Evolutionary conservation across 1,140 invertebrate species (phyloP), one percentile per base, ranked within the genome.

Genomic region (Arion vulgaris): DNA sequence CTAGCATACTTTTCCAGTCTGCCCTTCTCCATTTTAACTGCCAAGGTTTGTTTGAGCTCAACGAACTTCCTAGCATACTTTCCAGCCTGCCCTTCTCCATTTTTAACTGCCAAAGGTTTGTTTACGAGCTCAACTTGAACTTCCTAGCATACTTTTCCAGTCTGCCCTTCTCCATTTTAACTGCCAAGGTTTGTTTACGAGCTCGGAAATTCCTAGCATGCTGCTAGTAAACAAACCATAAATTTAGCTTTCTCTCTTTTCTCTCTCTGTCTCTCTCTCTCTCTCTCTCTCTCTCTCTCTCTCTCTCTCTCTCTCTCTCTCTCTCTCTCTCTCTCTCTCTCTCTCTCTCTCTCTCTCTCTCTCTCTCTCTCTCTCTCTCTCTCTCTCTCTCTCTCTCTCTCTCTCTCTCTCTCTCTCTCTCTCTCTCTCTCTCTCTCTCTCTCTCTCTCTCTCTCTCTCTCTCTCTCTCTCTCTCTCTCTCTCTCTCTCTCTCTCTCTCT

Each of bases 221-320:
- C n/a, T n/a, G n/a, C n/a, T n/a, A n/a, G n/a, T n/a, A n/a, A n/a
- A 49, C 45, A 11, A 19, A 49, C 45, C 26, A 11, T 36, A 69
- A 11, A 69, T 69, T 13, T 69, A 69, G 9, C 66, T 69, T n/a
- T 69, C 66, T 28, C 34, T 36, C 34, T 36, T 69, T 26, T 69
- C 66, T 69, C 66, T 69, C 66, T 69, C 66, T 69, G 9, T 69
- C 11, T 69, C 66, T 69, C 66, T 69, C 66, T 69, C 66, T 69
- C 66, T 69, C 66, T 69, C 66, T 69, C 11, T 69, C 66, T 69
- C 66, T 69, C 66, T 69, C 66, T 69, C 66, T 69, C 34, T 69
- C 66, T 69, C 66, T 69, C 66, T 69, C 66, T 69, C 66, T 69
- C 66, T 69, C 66, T 69, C 66, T 69, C 11, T 69, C 66, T 69